Evolutionary conservation across 2,797 vertebrate genomes (phyloP).

Genomic region (Ficedula albicollis): DNA sequence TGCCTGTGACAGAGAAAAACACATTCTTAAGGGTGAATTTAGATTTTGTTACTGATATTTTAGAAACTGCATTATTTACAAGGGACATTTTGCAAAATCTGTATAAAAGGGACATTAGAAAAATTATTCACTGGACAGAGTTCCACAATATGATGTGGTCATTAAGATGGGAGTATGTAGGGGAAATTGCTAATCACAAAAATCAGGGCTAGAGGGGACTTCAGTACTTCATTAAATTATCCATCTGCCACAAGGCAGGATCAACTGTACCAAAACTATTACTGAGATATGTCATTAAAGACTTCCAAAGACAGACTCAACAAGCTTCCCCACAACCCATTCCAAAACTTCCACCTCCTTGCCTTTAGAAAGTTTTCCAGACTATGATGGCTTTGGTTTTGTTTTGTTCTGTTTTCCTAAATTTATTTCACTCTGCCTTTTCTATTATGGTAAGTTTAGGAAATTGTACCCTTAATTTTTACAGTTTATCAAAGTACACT

Average conservation of each 20-base stretch:
- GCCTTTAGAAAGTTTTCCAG: neutral
- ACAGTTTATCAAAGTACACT: neutral
- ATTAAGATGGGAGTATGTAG: neutral
- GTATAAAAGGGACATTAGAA: neutral
- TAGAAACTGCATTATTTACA: neutral
- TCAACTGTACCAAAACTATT: neutral
- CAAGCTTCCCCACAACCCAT: neutral
- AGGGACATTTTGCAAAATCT: neutral
- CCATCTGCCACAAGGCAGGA: neutral
- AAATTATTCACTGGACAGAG: neutral
- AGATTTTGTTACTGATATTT: neutral
- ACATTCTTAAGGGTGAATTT: neutral
- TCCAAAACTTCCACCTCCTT: neutral
- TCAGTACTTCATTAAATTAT: neutral
- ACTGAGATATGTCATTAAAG: neutral
- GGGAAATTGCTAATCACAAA: neutral
- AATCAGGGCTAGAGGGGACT: neutral
- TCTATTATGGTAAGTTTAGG: accelerated
- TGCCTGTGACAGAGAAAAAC: neutral
- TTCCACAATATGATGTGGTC: neutral
- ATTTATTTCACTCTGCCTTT: neutral
- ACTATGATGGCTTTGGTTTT: neutral
- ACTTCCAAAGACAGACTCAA: neutral
- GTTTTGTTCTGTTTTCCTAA: accelerated
- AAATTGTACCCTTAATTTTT: neutral